Evolutionary conservation across 2,113 vertebrate genomes (phyloP).

Genomic region (Sclerurus mexicanus): DNA sequence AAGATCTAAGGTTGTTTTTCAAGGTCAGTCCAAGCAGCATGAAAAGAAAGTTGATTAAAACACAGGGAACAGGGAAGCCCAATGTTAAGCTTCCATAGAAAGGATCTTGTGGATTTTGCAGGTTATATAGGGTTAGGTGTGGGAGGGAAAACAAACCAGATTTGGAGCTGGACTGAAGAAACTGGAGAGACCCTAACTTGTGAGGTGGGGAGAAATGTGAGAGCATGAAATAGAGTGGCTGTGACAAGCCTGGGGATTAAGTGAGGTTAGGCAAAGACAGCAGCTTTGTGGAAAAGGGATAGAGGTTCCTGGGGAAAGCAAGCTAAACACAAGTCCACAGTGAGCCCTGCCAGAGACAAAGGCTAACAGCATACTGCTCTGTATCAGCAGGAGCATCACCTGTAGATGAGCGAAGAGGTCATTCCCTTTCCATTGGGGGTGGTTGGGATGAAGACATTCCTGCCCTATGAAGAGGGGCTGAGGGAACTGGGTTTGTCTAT

Average conservation of each 20-base stretch:
- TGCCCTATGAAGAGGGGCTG: rapidly evolving
- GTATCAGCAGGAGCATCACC: not conserved
- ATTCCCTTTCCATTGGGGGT: not conserved
- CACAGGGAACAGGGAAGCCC: not conserved
- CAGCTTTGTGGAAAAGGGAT: not conserved
- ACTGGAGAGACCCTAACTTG: not conserved
- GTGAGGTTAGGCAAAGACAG: not conserved
- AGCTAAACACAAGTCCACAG: not conserved
- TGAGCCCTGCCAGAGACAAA: not conserved
- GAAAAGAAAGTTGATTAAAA: not conserved
- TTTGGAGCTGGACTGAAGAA: not conserved
- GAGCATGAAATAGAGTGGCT: not conserved
- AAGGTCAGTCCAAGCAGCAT: not conserved
- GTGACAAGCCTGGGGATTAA: not conserved
- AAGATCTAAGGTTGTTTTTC: not conserved
- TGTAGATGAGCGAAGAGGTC: not conserved
- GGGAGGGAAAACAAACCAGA: not conserved
- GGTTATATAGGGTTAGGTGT: not conserved
- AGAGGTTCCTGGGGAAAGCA: not conserved
- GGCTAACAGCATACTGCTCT: not conserved
- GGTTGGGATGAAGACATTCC: not conserved
- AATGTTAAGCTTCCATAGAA: not conserved
- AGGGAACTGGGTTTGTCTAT: not conserved
- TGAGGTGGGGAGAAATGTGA: not conserved
- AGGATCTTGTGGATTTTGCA: not conserved